Evolutionary conservation across 2,888 invertebrate genomes (phyloP).

Genomic region (Oscheius myriophilus): DNA sequence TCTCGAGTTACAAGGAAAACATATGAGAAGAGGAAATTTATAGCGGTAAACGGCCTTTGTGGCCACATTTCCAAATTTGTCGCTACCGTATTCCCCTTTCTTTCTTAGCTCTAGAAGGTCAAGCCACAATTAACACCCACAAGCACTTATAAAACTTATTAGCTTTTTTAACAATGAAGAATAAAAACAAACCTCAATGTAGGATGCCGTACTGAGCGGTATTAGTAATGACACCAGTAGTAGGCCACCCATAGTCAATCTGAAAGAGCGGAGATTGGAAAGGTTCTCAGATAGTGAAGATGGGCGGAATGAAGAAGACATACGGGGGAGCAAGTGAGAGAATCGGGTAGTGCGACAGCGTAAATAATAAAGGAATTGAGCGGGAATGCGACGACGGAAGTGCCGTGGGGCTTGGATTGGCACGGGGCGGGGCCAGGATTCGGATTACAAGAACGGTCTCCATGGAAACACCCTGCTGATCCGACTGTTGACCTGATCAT

Average conservation of each 20-base stretch:
- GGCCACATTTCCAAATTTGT: background rate
- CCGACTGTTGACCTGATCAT: no score
- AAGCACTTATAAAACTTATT: background rate
- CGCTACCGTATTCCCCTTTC: background rate
- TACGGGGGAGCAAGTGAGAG: constrained; percentile 10
- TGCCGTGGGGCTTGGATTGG: constrained; percentile 21
- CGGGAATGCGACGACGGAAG: constrained; percentile 35
- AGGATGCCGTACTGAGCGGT: constrained; percentile 25
- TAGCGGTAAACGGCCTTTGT: background rate
- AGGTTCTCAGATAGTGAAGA: background rate
- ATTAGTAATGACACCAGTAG: constrained; percentile 24
- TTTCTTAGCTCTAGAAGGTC: background rate
- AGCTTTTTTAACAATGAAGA: no score
- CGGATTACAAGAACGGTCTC: constrained; percentile 24
- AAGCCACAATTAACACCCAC: background rate
- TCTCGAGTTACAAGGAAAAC: no score
- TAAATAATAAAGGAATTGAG: constrained; percentile 9
- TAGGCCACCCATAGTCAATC: constrained; percentile 32
- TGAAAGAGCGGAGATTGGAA: constrained; percentile 6
- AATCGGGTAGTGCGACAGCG: background rate
- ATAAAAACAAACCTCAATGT: constrained; percentile 31
- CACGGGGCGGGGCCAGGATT: constrained; percentile 36
- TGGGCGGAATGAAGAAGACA: constrained; percentile 1
- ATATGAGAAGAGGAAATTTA: no score
- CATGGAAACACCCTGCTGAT: constrained; percentile 3